Base-by-base conservation (phyloP, 1,140 invertebrate species). In the Phenacoccus solenopsis region DNA sequence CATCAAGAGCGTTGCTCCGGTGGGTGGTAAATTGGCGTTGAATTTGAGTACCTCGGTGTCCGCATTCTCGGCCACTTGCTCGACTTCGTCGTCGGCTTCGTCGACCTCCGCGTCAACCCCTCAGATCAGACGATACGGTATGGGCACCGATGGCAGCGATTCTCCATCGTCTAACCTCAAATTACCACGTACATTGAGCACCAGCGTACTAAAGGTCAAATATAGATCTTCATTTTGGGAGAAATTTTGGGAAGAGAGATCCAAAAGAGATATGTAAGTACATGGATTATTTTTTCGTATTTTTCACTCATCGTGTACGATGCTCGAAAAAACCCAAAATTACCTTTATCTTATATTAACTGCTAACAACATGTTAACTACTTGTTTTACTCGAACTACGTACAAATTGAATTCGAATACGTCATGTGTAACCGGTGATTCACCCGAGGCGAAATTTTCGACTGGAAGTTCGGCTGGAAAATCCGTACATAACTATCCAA, bases 141-240 rank as follows among this genome's bases (percentile, higher is more conserved):
- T 72, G 80, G 82, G 70, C 78, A 78, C 74, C 77, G 67, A 59
- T 71, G 70, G 78, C 71, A 76, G 78, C 78, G 78, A 80, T 74
- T 79, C 79, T n/a, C 76, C 81, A 49, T 61, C 68, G 16, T 78
- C 78, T 74, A 77, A 83, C 30, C 76, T 79, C 68, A 81, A 81
- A 72, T 81, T 90, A 25, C 88, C 89, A 1, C 81, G 89, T 64
- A 91, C 90, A 0, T 83, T 90, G 32, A 90, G 87, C 75, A 90
- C 89, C 64, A 89, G 88, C 71, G 88, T 88, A 27, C 81, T 92
- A 22, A 81, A 89, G 71, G 87, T 91, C 76, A 88, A 85, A 79
- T 84, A 83, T 76, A 82, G 84, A 73, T 86, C 83, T 72, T 85
- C 84, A 38, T 92, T 91, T 77, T 92, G 90, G 90, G 89, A 91